These are phyloP conservation scores for Meteorus cinctellus DNA, from an alignment of 2,888 invertebrate genomes.

Conservation along the genomic window DNA sequence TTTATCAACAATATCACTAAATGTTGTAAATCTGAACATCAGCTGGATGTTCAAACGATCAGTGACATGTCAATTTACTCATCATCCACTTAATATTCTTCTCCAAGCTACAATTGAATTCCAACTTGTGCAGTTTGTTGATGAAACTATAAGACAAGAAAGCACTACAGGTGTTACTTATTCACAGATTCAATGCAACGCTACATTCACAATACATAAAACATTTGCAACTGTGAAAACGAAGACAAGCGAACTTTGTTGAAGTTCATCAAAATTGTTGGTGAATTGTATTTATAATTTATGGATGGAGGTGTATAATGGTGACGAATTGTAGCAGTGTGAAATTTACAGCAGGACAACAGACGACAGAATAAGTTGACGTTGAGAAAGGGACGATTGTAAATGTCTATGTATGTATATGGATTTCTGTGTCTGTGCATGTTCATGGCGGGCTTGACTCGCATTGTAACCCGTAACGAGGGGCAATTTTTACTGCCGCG, in stretches of 20 bases:
- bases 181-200: neutral
- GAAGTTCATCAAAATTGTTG: neutral
- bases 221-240: neutral
- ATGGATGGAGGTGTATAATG: neutral
- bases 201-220: too few species aligned
- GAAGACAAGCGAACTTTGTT: neutral
- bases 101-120: too few species aligned
- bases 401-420: conserved; percentile 33
- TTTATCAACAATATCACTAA: too few species aligned
- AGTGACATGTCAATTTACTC: too few species aligned
- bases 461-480: conserved; percentile 68
- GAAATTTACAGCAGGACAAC: conserved; percentile 15
- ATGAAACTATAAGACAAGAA: too few species aligned
- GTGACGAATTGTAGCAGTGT: conserved; percentile 1
- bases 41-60: too few species aligned
- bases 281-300: neutral
- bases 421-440: neutral
- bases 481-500: conserved; percentile 69
- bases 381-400: conserved; percentile 23
- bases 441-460: conserved; percentile 48
- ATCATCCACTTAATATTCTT: too few species aligned
- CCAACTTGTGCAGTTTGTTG: too few species aligned
- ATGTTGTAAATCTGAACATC: too few species aligned
- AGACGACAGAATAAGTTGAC: neutral
- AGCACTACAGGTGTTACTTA: too few species aligned